These are phyloP conservation scores for Gymnothorax reevesii DNA, from an alignment of 2,797 vertebrate genomes.

Conservation along the genomic window DNA sequence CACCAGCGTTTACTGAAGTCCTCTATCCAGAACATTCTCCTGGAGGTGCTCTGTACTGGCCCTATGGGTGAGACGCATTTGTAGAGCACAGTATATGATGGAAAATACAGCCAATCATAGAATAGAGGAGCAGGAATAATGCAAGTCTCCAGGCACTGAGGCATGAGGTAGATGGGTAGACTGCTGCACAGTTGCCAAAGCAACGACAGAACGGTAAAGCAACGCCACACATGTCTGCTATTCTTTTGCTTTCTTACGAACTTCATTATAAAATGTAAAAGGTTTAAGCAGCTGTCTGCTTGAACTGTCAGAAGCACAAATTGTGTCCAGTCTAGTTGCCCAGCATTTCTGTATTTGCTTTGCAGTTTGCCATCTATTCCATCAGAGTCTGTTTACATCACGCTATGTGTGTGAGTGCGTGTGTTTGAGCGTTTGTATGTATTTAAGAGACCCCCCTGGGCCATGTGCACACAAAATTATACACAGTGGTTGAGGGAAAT, in stretches of 20 bases:
- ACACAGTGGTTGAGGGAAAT: conserved; percentile 3
- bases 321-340: not conserved
- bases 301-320: not conserved
- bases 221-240: not conserved
- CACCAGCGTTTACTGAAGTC: not conserved
- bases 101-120: conserved; percentile 11
- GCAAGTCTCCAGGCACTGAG: not conserved
- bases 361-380: not conserved
- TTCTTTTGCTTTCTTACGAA: not conserved
- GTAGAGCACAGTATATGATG: not conserved
- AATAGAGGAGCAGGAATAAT: not conserved
- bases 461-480: not conserved
- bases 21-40: not conserved
- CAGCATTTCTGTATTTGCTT: not conserved
- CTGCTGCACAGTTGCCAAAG: conserved; percentile 28
- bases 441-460: not conserved
- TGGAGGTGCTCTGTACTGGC: not conserved
- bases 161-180: conserved; percentile 15
- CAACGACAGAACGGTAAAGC: conserved; percentile 14
- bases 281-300: not conserved
- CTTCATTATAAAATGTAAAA: not conserved
- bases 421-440: not conserved
- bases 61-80: not conserved
- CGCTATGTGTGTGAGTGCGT: not conserved
- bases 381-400: not conserved